Base-by-base conservation (phyloP, 2,797 vertebrate species). In the Eupleurogrammus muticus region DNA sequence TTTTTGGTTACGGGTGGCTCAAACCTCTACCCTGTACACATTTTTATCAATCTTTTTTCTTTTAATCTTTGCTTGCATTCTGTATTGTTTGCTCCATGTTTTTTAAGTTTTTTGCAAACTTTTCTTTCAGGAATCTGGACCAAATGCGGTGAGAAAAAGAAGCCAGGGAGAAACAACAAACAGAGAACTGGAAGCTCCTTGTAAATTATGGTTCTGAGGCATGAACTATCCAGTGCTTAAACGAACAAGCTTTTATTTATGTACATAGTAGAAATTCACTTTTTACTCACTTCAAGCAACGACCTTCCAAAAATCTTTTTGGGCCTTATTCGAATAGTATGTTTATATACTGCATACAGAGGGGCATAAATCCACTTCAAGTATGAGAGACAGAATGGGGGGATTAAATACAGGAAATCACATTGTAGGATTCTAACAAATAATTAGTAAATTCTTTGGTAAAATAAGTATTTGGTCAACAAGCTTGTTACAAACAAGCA, bases 21-120 rank as follows among this genome's bases (percentile, higher is more conserved):
- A 73, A 46, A 35, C 23, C 38, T 79, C 28, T 60, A 63, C 75
- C 76, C 35, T 48, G 48, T 28, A 38, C 12, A 59, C 12, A 23
- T 56, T 57, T 57, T n/a, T 9, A 70, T 62, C n/a, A 42, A n/a
- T 52, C 55, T 14, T 61, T 62, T 56, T 28, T 21, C 40, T 46
- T 72, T 75, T 57, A 67, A 76, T 83, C 60, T 52, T 24, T 40
- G 65, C 38, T 53, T 46, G 19, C 17, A 58, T 11, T 54, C n/a
- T 49, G 17, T 34, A 48, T 9, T 54, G 38, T 65, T 67, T 57
- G 12, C 7, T 56, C 7, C 5, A 1, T 73, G 6, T 61, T 50
- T 47, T 68, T 56, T 46, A 23, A 51, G 24, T n/a, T 19, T 10
- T 63, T 38, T 10, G 5, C 5, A 24, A 38, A 53, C 32, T 20